These are phyloP conservation scores for Rynchops niger DNA, from an alignment of 2,113 vertebrate genomes.

Conservation along the genomic window DNA sequence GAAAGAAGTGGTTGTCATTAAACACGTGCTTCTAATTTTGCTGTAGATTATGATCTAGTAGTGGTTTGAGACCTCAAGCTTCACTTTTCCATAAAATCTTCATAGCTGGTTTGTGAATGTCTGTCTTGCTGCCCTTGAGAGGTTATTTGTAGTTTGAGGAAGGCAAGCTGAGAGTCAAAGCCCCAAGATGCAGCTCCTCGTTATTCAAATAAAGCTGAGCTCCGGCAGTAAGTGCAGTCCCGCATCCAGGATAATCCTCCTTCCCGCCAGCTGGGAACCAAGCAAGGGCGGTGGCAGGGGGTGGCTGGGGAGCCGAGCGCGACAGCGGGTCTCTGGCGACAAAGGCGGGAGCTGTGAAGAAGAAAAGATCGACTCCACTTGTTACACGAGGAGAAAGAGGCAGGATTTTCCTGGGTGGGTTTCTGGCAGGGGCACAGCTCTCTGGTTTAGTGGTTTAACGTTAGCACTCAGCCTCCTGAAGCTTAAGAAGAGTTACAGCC, in stretches of 20 bases:
- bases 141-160: not conserved
- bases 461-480: not conserved
- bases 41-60: not conserved
- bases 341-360: not conserved
- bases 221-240: not conserved
- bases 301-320: fast-evolving
- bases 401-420: not conserved
- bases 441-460: not conserved
- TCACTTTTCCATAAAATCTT: not conserved
- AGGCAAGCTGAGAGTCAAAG: not conserved
- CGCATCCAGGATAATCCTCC: not conserved
- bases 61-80: not conserved
- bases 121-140: not conserved
- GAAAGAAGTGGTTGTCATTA: not conserved
- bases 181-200: not conserved
- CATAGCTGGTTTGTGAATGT: not conserved
- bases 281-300: not conserved
- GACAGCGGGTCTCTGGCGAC: not conserved
- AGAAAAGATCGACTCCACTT: not conserved
- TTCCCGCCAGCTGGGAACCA: not conserved
- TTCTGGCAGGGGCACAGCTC: not conserved
- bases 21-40: not conserved
- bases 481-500: constrained; percentile 8
- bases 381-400: not conserved
- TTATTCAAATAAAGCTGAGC: not conserved